phyloP scores from a whole-genome alignment of 2,797 vertebrate species.

The Zalophus californianus region DNA sequence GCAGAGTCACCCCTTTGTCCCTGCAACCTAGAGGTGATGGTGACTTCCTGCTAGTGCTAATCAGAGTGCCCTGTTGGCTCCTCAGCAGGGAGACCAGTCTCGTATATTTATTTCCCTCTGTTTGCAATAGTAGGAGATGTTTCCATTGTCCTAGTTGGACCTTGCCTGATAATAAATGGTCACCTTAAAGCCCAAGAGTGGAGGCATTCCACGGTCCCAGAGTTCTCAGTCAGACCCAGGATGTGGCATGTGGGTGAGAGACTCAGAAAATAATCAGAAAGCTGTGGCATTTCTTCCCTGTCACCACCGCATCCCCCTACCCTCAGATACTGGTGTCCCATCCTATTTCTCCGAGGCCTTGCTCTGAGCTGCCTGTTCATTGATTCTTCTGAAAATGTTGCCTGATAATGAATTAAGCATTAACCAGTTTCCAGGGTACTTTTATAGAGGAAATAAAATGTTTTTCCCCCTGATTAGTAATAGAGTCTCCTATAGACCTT shows the following conservation, averaged over 20 bases:
- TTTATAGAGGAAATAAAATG: conserved; percentile 27
- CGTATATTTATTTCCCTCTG: background rate
- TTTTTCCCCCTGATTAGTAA: conserved; percentile 21
- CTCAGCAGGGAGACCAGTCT: background rate
- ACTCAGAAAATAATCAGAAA: background rate
- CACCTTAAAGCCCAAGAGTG: background rate
- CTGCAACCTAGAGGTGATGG: background rate
- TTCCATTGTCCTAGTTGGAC: background rate
- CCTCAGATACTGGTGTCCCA: background rate
- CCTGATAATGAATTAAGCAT: background rate
- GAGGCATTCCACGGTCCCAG: background rate
- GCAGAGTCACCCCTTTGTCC: background rate
- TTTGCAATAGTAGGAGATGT: background rate
- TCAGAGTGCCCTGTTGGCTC: too few relatives aligned
- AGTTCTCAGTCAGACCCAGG: background rate
- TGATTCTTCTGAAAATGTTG: background rate
- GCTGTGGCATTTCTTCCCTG: background rate
- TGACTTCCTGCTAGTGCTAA: background rate
- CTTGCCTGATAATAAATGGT: background rate
- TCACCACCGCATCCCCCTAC: background rate
- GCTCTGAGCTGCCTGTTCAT: background rate
- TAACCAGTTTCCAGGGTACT: background rate
- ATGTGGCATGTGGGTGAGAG: background rate
- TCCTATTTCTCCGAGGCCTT: background rate
- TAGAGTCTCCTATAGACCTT: background rate